Percentiles rank a stretch among this genome's conserved stretches.
Conservation (phyloP, 2,113 vertebrate genomes). For the Myotis yumanensis region DNA sequence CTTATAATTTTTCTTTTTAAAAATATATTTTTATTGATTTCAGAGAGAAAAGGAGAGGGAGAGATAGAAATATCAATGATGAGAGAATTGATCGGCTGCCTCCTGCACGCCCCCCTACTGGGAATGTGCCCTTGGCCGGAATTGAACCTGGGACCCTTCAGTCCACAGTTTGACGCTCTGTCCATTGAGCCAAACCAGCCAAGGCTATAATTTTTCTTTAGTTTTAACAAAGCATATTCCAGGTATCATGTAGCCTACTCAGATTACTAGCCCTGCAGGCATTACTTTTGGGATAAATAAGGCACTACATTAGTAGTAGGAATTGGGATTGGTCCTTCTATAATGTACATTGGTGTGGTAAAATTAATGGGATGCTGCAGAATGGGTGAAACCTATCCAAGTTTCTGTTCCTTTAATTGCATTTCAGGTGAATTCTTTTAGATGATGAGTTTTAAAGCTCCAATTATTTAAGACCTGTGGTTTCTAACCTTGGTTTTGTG, state of each 20-base stretch:
- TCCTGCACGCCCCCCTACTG: too few species aligned
- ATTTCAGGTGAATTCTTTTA: constrained; percentile 45
- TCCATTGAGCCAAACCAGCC: too few species aligned
- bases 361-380: not conserved
- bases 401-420: not conserved
- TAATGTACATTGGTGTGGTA: not conserved
- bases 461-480: not conserved
- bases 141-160: too few species aligned
- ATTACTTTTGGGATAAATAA: constrained; percentile 25
- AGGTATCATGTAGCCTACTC: not conserved
- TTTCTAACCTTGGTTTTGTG: constrained; percentile 50
- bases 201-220: constrained; percentile 8
- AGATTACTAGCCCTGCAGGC: not conserved
- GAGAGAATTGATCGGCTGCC: too few species aligned
- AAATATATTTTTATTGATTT: too few species aligned
- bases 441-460: not conserved
- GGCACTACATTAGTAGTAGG: not conserved
- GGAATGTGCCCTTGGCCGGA: too few species aligned
- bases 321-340: constrained; percentile 11
- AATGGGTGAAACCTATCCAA: not conserved
- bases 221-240: not conserved
- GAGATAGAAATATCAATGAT: too few species aligned
- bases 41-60: too few species aligned
- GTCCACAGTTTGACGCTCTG: too few species aligned
- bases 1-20: not conserved